These are phyloP conservation scores for Osmoderma eremita DNA, from an alignment of 2,888 invertebrate genomes.

Conservation along the genomic window DNA sequence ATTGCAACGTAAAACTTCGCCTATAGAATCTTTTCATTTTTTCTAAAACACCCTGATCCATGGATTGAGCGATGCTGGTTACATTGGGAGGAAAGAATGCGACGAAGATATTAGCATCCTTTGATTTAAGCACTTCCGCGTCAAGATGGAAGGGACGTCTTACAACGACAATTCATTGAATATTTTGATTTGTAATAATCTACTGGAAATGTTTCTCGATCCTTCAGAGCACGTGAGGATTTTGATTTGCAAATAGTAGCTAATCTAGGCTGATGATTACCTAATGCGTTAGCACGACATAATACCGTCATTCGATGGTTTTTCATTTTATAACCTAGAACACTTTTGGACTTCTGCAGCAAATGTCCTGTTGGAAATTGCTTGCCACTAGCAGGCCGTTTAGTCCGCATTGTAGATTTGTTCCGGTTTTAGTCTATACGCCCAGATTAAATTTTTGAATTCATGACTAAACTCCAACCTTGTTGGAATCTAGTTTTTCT, in stretches of 20 bases:
- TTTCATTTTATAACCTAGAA: slow-evolving; percentile 6
- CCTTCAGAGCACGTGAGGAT: not conserved
- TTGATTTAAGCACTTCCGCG: slow-evolving; percentile 33
- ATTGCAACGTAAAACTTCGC: too few relatives aligned
- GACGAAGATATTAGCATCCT: slow-evolving; percentile 7
- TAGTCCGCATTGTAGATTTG: slow-evolving; percentile 7
- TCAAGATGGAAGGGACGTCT: slow-evolving; percentile 33
- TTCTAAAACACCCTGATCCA: not conserved
- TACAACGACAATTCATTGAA: not conserved
- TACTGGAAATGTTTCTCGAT: slow-evolving; percentile 1
- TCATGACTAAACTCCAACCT: not conserved
- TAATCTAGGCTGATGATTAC: not conserved
- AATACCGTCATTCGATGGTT: not conserved
- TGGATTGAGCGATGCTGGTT: not conserved
- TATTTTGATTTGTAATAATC: slow-evolving; percentile 9
- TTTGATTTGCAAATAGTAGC: not conserved
- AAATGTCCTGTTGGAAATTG: not conserved
- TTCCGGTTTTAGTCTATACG: not conserved
- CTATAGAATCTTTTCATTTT: too few relatives aligned
- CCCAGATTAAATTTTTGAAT: not conserved
- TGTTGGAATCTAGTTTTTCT: not conserved
- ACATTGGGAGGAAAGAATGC: not conserved
- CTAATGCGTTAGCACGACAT: not conserved
- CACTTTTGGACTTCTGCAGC: not conserved
- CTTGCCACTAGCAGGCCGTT: not conserved